These are phyloP conservation scores for Sparidentex hasta DNA, from an alignment of 2,797 vertebrate genomes.

Conservation along the genomic window DNA sequence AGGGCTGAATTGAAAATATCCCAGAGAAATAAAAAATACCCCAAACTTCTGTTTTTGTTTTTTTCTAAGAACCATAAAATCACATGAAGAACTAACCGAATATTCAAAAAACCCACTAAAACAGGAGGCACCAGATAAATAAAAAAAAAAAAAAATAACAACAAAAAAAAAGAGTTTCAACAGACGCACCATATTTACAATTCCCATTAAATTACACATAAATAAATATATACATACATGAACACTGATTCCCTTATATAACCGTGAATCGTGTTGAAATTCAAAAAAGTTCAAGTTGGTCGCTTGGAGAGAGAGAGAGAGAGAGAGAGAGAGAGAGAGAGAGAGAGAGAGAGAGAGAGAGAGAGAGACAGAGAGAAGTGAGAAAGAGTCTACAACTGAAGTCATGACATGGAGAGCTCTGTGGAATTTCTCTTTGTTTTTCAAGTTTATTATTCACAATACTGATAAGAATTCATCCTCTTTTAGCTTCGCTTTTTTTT, in stretches of 20 bases:
- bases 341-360: slow-evolving; percentile 62
- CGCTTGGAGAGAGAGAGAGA: slow-evolving; percentile 82
- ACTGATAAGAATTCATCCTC: slow-evolving; percentile 98
- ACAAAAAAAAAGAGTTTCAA: slow-evolving; percentile 90
- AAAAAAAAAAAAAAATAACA: slow-evolving; percentile 55
- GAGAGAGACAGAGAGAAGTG: no score
- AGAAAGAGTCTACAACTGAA: slow-evolving; percentile 91
- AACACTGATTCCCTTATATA: slow-evolving; percentile 99
- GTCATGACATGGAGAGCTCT: slow-evolving; percentile 95
- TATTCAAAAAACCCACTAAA: slow-evolving; percentile 97
- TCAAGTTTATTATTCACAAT: slow-evolving; percentile 99
- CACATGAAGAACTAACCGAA: slow-evolving; percentile 98
- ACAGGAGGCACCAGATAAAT: slow-evolving; percentile 99
- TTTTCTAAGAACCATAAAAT: slow-evolving; percentile 96
- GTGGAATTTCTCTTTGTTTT: slow-evolving; percentile 88
- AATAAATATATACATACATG: slow-evolving; percentile 99
- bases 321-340: background rate
- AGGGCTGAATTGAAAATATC: slow-evolving; percentile 96
- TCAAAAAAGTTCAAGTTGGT: slow-evolving; percentile 95
- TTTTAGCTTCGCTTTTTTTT: slow-evolving; percentile 84
- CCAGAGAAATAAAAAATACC: slow-evolving; percentile 89
- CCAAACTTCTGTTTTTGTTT: slow-evolving; percentile 86
- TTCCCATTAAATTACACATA: slow-evolving; percentile 99
- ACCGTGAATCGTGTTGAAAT: slow-evolving; percentile 95
- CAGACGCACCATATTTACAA: slow-evolving; percentile 99